Evolutionary conservation across 2,888 invertebrate genomes (phyloP), one percentile per base, ranked within the genome.

Genomic region (Limnephilus auricula): DNA sequence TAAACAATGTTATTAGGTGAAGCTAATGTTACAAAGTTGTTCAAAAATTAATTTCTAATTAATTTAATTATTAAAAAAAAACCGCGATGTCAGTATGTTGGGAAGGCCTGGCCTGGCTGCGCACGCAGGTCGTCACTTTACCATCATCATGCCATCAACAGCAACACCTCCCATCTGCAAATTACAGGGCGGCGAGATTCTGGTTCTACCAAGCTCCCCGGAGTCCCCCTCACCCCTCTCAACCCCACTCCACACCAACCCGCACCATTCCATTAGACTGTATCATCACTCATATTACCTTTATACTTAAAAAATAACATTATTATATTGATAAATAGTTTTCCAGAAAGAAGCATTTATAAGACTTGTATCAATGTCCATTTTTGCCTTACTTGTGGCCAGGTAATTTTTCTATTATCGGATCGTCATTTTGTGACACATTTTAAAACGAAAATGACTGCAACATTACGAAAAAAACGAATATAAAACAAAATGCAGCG

Each of bases 81-180:
- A 15, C 2, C 18, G 15, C 25, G 65, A 25, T 18, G 25, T 65
- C 0, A 25, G 65, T 65, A 25, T 65, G n/a, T 65, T 65, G 65
- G 65, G 65, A 65, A 65, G 65, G 65, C 80, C 32, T 30, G 80
- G 32, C 82, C n/a, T n/a, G 45, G 32, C 40, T 50, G 25, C 50
- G 84, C 91, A 91, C 91, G 90, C 90, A 90, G 89, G 91, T 90
- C 90, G 88, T 88, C 90, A 89, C 91, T 92, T 89, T 89, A 92
- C 92, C 91, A 90, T 89, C 93, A 92, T 93, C 92, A 92, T 92
- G 90, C 92, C 92, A 92, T 92, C 93, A 92, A 92, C 93, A 90
- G 91, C 95, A 95, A 95, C 95, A 96, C 95, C 96, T 93, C 95
- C 95, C 94, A 95, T 94, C 95, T 94, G 95, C 95, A 96, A 96